Base-by-base conservation (phyloP, 37 sponge, comb jelly and placozoan species). In the Beroe ovata region DNA sequence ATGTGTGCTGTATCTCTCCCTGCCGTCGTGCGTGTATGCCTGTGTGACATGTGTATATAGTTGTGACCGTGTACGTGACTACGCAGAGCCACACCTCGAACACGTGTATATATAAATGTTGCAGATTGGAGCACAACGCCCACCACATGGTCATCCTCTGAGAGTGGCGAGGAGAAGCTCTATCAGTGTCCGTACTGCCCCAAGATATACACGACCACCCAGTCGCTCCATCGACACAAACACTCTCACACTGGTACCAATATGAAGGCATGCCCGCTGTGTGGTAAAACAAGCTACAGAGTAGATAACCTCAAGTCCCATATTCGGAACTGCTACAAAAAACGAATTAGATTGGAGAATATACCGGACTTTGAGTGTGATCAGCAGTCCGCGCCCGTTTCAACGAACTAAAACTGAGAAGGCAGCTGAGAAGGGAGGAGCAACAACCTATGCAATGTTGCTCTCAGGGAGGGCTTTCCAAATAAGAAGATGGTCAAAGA, bases 241-340 rank as follows among this genome's bases (percentile, higher is more conserved):
- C 84, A 77, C 23, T 77, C 84, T 54, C 84, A 77, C 84, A 77
- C 84, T 16, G 84, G 84, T 4, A 77, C 84, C 54, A 77, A 77
- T 54, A 77, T 77, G 84, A 77, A 77, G 84, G 84, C 84, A 54
- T 77, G 84, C 47, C 84, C 84, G 41, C 84, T 77, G 35, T 77
- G 84, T 54, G 84, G 84, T 28, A 77, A 77, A 54, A 77, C 84
- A 2, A 32, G 36, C 47, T 77, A 77, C 84, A 11, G 84, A 25
- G 84, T 77, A 2, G 84, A 77, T 35, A 77, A 77, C 84, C 84
- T 77, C 84, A 77, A 77, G 84, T 77, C 84, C 3, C 84, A 77
- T 29, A 77, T 77, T 25, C 21, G 84, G 54, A 77, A 77, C 84
- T 77, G 84, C 33, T 77, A 77, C 84, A 77, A 77, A 29, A 77